Evolutionary conservation across 2,113 vertebrate genomes (phyloP).

Genomic region (Plecotus auritus): DNA sequence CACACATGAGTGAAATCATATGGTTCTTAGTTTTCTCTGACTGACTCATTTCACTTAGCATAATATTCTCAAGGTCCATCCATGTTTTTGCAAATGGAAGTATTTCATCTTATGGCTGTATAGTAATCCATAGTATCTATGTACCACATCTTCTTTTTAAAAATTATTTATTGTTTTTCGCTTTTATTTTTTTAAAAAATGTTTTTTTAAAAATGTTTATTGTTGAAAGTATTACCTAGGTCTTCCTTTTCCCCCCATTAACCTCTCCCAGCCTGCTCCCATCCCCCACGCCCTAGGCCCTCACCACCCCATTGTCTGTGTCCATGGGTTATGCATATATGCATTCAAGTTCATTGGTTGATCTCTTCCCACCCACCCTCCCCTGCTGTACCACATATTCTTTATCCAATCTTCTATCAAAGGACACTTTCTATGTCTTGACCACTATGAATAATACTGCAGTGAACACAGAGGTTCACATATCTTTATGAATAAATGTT

Average conservation of each 20-base stretch:
- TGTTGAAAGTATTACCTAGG: too few relatives aligned
- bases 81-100: background rate
- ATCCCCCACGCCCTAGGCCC: too few relatives aligned
- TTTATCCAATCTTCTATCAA: background rate
- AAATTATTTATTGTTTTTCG: too few relatives aligned
- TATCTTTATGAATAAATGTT: background rate
- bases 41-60: background rate
- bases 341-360: too few relatives aligned
- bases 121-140: background rate
- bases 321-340: too few relatives aligned
- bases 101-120: background rate
- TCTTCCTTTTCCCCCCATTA: too few relatives aligned
- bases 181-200: too few relatives aligned
- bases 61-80: background rate
- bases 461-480: background rate
- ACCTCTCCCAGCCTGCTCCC: too few relatives aligned
- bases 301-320: too few relatives aligned
- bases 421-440: background rate
- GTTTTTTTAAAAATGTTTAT: too few relatives aligned
- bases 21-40: background rate
- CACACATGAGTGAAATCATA: background rate
- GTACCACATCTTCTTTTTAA: background rate
- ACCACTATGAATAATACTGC: background rate
- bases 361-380: too few relatives aligned
- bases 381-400: background rate